Evolutionary conservation across 2,797 vertebrate genomes (phyloP), one percentile per base, ranked within the genome.

Genomic region (Gallirallus australis): DNA sequence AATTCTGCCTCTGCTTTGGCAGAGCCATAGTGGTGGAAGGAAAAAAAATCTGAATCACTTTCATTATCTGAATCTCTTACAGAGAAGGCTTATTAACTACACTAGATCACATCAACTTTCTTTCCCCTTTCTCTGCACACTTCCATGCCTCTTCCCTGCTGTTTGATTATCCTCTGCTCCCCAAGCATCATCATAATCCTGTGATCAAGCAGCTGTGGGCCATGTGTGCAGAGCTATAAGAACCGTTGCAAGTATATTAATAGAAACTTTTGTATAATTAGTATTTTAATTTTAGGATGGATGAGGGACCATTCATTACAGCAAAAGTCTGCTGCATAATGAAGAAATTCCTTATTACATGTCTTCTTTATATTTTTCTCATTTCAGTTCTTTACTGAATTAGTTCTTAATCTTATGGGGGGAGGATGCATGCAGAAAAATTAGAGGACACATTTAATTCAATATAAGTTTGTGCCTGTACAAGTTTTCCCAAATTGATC

Each of bases 281-380:
- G 87, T 75, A 48, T 27, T 90, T 83, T 87, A 59, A 82, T 54
- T 95, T 87, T 54, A 83, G 68, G 61, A 66, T 61, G 63, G 63
- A 47, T 25, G 4, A 45, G 20, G 31, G 60, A 86, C 90, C 8
- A 61, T 45, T 45, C 5, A 82, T 52, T 91, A 53, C 56, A 94
- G 91, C 15, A 86, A 68, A 96, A 95, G 39, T 75, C 61, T 76
- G 86, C 70, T 86, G 28, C 21, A 39, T 82, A 95, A 93, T 94
- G 93, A 90, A 78, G 33, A 82, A 85, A 60, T 11, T 89, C 7
- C 16, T 85, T 89, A 77, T 73, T 91, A 66, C 2, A 10, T 48
- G 2, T 31, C 75, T 86, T 77, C 15, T 88, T 83, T 52, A 14
- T 50, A 54, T 83, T 63, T 91, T 95, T 92, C 71, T 83, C 21